Evolutionary conservation across 2,113 vertebrate genomes (phyloP).

Genomic region (Thomomys bottae): DNA sequence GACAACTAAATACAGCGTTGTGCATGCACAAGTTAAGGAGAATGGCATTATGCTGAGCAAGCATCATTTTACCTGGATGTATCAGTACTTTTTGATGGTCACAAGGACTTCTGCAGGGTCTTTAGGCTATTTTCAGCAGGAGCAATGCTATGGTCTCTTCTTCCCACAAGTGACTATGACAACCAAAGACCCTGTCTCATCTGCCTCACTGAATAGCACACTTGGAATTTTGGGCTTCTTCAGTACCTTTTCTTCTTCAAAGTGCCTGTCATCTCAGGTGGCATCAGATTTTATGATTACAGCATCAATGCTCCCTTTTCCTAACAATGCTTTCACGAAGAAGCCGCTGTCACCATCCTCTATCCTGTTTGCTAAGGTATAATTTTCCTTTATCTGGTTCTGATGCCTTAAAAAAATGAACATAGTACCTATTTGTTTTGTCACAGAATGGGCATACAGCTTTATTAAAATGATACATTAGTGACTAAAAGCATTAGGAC

Average conservation of each 20-base stretch:
- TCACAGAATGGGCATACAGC: neutral
- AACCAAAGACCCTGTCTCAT: too few relatives aligned
- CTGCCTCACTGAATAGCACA: neutral
- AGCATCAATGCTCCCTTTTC: neutral
- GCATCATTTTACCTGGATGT: too few relatives aligned
- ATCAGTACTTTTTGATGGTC: too few relatives aligned
- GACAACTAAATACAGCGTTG: too few relatives aligned
- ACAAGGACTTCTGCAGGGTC: too few relatives aligned
- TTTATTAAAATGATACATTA: neutral
- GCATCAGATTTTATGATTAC: neutral
- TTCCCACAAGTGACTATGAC: too few relatives aligned
- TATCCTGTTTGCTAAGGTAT: neutral
- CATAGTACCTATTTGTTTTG: neutral
- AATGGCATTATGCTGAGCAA: too few relatives aligned
- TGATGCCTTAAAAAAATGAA: neutral
- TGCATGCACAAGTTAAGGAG: too few relatives aligned
- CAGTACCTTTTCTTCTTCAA: neutral
- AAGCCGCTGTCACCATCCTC: accelerated
- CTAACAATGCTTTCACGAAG: neutral
- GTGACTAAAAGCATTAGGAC: neutral
- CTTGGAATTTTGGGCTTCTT: neutral
- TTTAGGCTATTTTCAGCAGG: too few relatives aligned
- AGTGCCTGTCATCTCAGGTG: neutral
- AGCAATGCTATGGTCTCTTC: too few relatives aligned
- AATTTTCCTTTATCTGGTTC: neutral